Evolutionary conservation across 2,888 invertebrate genomes (phyloP).

Genomic region (Zaprionus obscuricornis): DNA sequence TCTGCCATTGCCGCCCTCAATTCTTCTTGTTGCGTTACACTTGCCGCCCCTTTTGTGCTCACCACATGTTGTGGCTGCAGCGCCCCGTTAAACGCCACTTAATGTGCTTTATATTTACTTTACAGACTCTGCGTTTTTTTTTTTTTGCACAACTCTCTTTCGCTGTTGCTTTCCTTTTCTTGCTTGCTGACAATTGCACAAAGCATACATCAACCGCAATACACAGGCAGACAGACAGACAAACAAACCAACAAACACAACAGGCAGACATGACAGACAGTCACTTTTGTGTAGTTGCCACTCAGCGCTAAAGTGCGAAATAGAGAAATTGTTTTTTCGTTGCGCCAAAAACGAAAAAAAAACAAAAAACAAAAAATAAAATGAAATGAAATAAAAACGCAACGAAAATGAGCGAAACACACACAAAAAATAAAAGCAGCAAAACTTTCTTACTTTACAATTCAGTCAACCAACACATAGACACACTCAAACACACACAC

Average conservation of each 20-base stretch:
- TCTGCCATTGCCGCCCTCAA: too few species aligned
- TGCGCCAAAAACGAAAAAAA: constrained; percentile 26
- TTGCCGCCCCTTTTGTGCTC: constrained; percentile 10
- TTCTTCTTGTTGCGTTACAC: constrained; percentile 10
- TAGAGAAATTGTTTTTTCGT: constrained; percentile 38
- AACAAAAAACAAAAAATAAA: not conserved
- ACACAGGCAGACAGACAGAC: not conserved
- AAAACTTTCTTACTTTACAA: too few species aligned
- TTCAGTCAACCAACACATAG: too few species aligned
- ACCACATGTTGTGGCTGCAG: constrained; percentile 45
- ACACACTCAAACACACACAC: too few species aligned
- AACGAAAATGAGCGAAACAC: too few species aligned
- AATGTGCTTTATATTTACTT: constrained; percentile 72
- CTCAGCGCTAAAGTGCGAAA: constrained; percentile 43
- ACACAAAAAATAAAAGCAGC: too few species aligned
- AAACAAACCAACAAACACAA: not conserved
- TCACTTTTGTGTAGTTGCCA: constrained; percentile 47
- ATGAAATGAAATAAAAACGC: too few species aligned
- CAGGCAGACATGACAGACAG: constrained; percentile 14
- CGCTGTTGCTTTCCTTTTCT: not conserved
- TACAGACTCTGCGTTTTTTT: constrained; percentile 23
- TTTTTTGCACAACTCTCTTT: not conserved
- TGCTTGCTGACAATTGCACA: constrained; percentile 55
- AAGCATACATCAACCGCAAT: constrained; percentile 22
- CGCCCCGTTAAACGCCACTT: constrained; percentile 71